Evolutionary conservation across 2,888 invertebrate genomes (phyloP).

Genomic region (Thalpophila matura): DNA sequence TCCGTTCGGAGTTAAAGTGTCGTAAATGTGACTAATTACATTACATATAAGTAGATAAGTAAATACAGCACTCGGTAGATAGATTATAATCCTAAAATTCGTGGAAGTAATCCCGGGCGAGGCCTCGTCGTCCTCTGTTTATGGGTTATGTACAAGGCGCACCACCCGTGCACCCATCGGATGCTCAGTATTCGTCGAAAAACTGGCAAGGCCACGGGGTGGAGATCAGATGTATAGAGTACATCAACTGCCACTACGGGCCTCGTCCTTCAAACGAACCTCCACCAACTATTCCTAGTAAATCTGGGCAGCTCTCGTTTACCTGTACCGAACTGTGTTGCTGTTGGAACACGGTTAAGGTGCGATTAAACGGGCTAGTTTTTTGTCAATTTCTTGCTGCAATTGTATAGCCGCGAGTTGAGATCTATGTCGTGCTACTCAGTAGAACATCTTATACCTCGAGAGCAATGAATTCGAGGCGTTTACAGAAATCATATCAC

Average conservation of each 20-base stretch:
- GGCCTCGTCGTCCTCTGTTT: not conserved
- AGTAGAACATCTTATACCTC: no score
- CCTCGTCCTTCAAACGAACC: conserved; percentile 27
- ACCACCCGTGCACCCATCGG: conserved; percentile 23
- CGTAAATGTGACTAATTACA: no score
- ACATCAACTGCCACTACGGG: conserved; percentile 19
- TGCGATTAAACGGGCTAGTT: no score
- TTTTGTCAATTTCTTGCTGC: no score
- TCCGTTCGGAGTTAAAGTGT: no score
- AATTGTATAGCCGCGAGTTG: no score
- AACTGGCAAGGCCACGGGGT: conserved; percentile 29
- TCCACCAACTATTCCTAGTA: conserved; percentile 19
- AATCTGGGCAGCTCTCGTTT: conserved; percentile 12
- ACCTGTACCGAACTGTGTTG: conserved; percentile 32
- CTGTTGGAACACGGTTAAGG: no score
- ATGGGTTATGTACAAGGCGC: conserved; percentile 32
- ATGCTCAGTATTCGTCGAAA: conserved; percentile 2
- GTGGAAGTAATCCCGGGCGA: not conserved
- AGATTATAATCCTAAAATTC: conserved; percentile 1
- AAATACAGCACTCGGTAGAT: not conserved
- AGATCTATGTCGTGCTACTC: no score
- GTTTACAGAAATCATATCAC: no score
- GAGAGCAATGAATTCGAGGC: no score
- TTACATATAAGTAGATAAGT: not conserved
- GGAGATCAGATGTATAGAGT: conserved; percentile 32